These are phyloP conservation scores for Acanthosoma haemorrhoidale DNA, from an alignment of 2,888 invertebrate genomes.

Conservation along the genomic window DNA sequence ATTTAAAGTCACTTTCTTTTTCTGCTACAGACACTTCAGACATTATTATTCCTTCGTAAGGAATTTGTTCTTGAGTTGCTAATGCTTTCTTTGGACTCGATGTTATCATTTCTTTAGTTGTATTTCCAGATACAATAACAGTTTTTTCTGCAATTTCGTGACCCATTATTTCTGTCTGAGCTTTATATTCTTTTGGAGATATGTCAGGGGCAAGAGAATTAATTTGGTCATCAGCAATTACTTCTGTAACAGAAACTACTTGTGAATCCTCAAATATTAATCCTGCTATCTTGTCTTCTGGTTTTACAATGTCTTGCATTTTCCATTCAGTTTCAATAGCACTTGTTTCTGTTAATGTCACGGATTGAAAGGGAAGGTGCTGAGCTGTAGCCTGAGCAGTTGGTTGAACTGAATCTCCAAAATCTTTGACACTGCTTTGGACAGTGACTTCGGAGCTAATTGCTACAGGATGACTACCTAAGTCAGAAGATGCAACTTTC, in stretches of 20 bases:
- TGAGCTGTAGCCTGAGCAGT: constrained; percentile 47
- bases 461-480: constrained; percentile 45
- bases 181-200: constrained; percentile 40
- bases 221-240: constrained; percentile 41
- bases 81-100: constrained; percentile 46
- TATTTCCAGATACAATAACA: constrained; percentile 48
- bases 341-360: constrained; percentile 47
- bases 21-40: constrained; percentile 47
- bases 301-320: constrained; percentile 47
- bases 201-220: constrained; percentile 37
- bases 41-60: constrained; percentile 48
- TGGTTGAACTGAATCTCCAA: constrained; percentile 33
- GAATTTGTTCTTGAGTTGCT: constrained; percentile 49
- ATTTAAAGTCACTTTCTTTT: constrained; percentile 45
- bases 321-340: constrained; percentile 48
- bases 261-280: constrained; percentile 42
- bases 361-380: constrained; percentile 45
- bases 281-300: constrained; percentile 43
- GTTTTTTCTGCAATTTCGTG: constrained; percentile 41
- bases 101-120: constrained; percentile 43
- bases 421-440: constrained; percentile 38
- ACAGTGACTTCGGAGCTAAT: constrained; percentile 37
- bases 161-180: constrained; percentile 40
- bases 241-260: constrained; percentile 41
- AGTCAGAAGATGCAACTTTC: constrained; percentile 42